Percentiles rank a stretch among this genome's conserved stretches.
Conservation (phyloP, 30 jellyfish, hydroid and myxozoan species). For the Sanderia malayensis region DNA sequence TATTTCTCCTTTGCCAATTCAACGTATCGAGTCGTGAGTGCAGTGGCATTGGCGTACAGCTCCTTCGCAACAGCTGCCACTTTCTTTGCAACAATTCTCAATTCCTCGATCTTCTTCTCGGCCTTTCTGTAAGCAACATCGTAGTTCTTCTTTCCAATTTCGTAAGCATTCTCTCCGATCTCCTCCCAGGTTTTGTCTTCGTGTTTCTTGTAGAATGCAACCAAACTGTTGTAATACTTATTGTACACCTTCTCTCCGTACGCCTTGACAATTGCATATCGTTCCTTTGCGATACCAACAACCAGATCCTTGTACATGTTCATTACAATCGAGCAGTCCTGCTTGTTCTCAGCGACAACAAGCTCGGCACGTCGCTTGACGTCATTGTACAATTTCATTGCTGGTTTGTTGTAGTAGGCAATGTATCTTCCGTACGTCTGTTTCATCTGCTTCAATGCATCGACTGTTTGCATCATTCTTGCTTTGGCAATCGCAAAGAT, state of each 20-base stretch:
- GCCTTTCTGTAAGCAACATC: constrained; percentile 31
- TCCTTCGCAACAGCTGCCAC: constrained; percentile 39
- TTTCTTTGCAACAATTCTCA: constrained; percentile 33
- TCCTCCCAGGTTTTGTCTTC: constrained; percentile 94
- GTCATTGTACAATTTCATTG: constrained; percentile 4
- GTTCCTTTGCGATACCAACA: constrained; percentile 35
- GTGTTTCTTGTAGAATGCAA: constrained; percentile 61
- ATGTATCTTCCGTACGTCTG: constrained; percentile 6
- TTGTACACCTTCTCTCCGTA: constrained; percentile 34
- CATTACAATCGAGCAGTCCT: constrained; percentile 60
- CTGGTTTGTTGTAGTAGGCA: constrained; percentile 55
- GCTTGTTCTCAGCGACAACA: constrained; percentile 70
- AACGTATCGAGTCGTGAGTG: constrained; percentile 18
- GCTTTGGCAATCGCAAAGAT: constrained; percentile 8
- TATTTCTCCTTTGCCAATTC: constrained; percentile 25
- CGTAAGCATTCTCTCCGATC: constrained; percentile 57
- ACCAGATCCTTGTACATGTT: constrained; percentile 63
- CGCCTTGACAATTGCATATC: constrained; percentile 24
- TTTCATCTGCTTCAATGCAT: constrained; percentile 40
- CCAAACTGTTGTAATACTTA: constrained; percentile 29
- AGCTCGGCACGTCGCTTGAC: constrained; percentile 54
- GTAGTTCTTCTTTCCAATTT: constrained; percentile 51
- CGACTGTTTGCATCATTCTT: constrained; percentile 11
- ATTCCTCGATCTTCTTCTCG: constrained; percentile 12
- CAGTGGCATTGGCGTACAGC: constrained; percentile 38